Percentiles rank a stretch among this genome's conserved stretches.
These are phyloP conservation scores for Scomber scombrus DNA, from an alignment of 2,113 vertebrate species.

Conservation along the genomic window DNA sequence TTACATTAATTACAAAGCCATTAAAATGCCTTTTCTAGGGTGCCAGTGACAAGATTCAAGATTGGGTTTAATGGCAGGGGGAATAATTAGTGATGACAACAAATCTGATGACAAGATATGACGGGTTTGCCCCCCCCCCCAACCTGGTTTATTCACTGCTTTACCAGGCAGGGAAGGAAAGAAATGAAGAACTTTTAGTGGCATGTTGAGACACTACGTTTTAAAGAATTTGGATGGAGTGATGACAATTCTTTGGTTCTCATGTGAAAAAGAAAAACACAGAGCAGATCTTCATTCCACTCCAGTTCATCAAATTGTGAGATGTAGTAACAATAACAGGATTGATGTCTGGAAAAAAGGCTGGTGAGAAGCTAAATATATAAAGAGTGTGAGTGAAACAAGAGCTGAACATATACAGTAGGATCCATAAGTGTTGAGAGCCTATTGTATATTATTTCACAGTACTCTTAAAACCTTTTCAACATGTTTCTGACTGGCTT, in stretches of 20 bases:
- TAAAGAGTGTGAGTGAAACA: background rate
- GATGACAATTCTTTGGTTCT: conserved; percentile 79
- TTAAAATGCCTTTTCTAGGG: conserved; percentile 1
- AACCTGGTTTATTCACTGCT: conserved; percentile 22
- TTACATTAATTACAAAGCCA: conserved; percentile 30
- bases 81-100: background rate
- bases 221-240: conserved; percentile 43
- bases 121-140: background rate
- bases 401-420: background rate
- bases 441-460: background rate
- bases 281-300: conserved; percentile 63
- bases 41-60: background rate
- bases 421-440: too few relatives aligned
- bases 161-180: conserved; percentile 6
- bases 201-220: conserved; percentile 9
- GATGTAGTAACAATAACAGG: background rate
- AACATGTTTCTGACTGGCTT: conserved; percentile 27
- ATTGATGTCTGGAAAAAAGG: conserved; percentile 5
- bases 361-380: background rate
- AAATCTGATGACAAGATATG: conserved; percentile 2
- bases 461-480: background rate
- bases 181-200: conserved; percentile 15
- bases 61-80: background rate
- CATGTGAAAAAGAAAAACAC: conserved; percentile 21
- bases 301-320: conserved; percentile 18